Evolutionary conservation across 1,140 invertebrate species (phyloP).

Genomic region (Diorhabda elongata): DNA sequence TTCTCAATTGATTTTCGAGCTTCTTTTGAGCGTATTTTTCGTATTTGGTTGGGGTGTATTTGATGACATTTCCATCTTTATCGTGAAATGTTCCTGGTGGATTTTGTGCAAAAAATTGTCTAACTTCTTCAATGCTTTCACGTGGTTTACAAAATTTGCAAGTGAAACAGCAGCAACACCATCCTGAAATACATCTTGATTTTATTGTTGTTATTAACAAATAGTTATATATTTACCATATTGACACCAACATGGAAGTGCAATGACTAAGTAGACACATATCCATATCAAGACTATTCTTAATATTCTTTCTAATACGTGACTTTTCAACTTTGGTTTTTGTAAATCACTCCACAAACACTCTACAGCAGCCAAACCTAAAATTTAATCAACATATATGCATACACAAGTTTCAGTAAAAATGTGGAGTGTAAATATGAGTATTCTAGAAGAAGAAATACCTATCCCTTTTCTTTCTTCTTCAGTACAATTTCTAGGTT

Average conservation of each 20-base stretch:
- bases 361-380: slow-evolving; percentile 33
- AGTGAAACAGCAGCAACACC: slow-evolving; percentile 45
- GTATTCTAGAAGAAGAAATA: slow-evolving; percentile 5
- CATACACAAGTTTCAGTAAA: no score
- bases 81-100: slow-evolving; percentile 37
- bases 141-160: slow-evolving; percentile 41
- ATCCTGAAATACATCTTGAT: slow-evolving; percentile 28
- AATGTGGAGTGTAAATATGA: no score
- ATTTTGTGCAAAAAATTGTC: slow-evolving; percentile 40
- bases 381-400: slow-evolving; percentile 4
- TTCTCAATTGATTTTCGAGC: slow-evolving; percentile 39
- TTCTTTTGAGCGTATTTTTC: slow-evolving; percentile 43
- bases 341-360: slow-evolving; percentile 37
- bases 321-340: slow-evolving; percentile 28
- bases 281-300: slow-evolving; percentile 40
- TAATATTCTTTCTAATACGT: slow-evolving; percentile 25
- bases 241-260: slow-evolving; percentile 43
- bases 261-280: slow-evolving; percentile 39
- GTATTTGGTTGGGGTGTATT: slow-evolving; percentile 41
- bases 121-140: slow-evolving; percentile 38
- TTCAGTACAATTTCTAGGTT: slow-evolving; percentile 39
- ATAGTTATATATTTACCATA: slow-evolving; percentile 31
- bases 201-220: background rate
- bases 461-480: slow-evolving; percentile 42
- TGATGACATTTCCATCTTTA: slow-evolving; percentile 29